A percentile compares a stretch with the other conserved stretches of the same genome.
Evolutionary conservation across 2,888 invertebrate species (phyloP).

Genomic region (Alentia gelatinosa): DNA sequence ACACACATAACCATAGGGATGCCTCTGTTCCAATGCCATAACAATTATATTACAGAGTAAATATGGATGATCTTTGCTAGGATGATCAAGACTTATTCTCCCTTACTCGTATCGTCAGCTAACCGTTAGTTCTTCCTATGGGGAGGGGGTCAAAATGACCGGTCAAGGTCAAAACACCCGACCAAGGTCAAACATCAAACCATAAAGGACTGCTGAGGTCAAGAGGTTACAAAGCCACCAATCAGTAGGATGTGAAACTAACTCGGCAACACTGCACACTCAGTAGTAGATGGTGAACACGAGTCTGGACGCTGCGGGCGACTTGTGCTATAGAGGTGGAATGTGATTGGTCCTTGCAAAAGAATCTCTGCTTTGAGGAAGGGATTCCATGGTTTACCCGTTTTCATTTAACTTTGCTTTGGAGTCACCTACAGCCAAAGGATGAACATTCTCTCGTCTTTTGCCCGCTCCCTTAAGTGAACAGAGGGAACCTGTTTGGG

Average conservation of each 20-base stretch:
- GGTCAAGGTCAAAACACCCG: background rate
- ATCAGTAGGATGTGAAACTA: background rate
- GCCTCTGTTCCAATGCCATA: slow-evolving; percentile 12
- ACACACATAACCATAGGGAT: slow-evolving; percentile 33
- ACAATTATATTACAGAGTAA: slow-evolving; percentile 20
- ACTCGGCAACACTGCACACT: background rate
- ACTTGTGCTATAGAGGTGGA: background rate
- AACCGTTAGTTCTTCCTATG: background rate
- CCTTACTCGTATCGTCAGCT: background rate
- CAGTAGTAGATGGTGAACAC: background rate
- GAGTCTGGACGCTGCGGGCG: background rate
- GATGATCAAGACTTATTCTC: background rate
- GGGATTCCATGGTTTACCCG: too few relatives aligned
- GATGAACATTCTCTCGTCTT: too few relatives aligned
- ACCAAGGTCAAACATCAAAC: slow-evolving; percentile 28
- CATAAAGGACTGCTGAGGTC: background rate
- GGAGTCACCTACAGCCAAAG: background rate
- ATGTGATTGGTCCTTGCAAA: background rate
- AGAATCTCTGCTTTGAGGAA: background rate
- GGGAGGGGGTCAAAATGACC: slow-evolving; percentile 8
- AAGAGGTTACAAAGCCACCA: background rate
- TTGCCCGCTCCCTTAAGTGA: background rate
- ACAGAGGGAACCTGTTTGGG: background rate
- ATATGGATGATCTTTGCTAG: background rate
- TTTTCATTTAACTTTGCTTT: background rate